Conservation (phyloP, 1,140 invertebrate species). For the Dreissena rostriformis region DNA sequence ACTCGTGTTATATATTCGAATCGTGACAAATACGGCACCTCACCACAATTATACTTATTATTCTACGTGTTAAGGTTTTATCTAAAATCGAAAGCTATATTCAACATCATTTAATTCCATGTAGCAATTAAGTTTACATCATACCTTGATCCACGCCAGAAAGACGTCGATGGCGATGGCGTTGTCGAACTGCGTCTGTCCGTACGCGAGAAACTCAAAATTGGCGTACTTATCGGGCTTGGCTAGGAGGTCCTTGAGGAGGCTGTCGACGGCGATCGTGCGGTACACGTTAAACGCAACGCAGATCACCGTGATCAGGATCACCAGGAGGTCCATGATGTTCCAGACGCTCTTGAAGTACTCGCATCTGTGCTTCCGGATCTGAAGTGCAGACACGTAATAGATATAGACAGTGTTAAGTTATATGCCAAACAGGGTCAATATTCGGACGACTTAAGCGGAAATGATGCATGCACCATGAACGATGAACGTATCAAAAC, state of each 20-base stretch:
- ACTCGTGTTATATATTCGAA: too few species aligned
- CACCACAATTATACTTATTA: too few species aligned
- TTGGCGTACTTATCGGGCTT: constrained; percentile 81
- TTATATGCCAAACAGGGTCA: too few species aligned
- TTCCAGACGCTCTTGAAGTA: constrained; percentile 87
- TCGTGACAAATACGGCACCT: too few species aligned
- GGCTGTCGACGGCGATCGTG: constrained; percentile 70
- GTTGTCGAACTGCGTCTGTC: constrained; percentile 84
- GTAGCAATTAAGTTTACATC: not conserved
- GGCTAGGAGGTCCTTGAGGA: constrained; percentile 77
- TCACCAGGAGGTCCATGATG: constrained; percentile 85
- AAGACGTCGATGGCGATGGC: constrained; percentile 85
- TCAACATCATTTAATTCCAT: too few species aligned
- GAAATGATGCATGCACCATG: too few species aligned
- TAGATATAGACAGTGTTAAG: too few species aligned
- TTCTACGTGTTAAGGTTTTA: too few species aligned
- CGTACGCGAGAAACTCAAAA: constrained; percentile 83
- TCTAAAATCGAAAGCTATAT: too few species aligned
- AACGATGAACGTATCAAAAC: too few species aligned
- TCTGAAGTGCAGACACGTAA: constrained; percentile 71
- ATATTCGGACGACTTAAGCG: too few species aligned
- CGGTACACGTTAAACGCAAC: constrained; percentile 81
- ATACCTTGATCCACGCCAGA: constrained; percentile 85
- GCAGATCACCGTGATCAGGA: constrained; percentile 81
- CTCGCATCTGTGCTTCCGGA: constrained; percentile 83